Conservation (phyloP, 2,888 invertebrate species). For the Dichetophora obliterata region DNA sequence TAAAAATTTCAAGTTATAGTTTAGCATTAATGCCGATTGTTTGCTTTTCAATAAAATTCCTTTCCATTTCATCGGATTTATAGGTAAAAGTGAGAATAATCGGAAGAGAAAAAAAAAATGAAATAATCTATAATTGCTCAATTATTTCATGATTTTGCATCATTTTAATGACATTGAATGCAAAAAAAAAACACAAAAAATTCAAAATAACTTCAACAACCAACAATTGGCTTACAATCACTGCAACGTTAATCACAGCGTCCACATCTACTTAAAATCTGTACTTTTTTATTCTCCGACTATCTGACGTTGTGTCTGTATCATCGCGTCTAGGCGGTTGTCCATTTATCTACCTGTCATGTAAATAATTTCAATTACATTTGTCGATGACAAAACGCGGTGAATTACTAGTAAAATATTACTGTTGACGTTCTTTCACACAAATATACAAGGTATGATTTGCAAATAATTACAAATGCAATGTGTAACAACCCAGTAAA, state of each 20-base stretch:
- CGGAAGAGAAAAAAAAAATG: too few species aligned
- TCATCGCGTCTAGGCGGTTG: not conserved
- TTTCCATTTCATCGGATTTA: too few species aligned
- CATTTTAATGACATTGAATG: not conserved
- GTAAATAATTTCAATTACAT: slow-evolving; percentile 17
- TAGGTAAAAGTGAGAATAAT: too few species aligned
- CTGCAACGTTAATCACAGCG: not conserved
- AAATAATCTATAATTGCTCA: not conserved
- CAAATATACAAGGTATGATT: not conserved
- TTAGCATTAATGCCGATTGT: too few species aligned
- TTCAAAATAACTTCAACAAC: not conserved
- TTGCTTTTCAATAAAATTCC: too few species aligned
- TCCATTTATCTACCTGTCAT: not conserved
- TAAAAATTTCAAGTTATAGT: too few species aligned
- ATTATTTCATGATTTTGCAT: slow-evolving; percentile 8
- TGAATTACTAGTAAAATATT: not conserved
- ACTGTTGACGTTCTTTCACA: not conserved
- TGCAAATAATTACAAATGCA: not conserved
- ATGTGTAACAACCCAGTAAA: not conserved
- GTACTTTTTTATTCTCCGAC: not conserved
- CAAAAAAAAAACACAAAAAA: not conserved
- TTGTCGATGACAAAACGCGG: slow-evolving; percentile 2
- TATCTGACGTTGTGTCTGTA: not conserved
- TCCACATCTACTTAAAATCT: not conserved
- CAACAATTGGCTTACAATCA: not conserved